Conservation (phyloP, 2,113 vertebrate species). For the Spizaetus ornatus region DNA sequence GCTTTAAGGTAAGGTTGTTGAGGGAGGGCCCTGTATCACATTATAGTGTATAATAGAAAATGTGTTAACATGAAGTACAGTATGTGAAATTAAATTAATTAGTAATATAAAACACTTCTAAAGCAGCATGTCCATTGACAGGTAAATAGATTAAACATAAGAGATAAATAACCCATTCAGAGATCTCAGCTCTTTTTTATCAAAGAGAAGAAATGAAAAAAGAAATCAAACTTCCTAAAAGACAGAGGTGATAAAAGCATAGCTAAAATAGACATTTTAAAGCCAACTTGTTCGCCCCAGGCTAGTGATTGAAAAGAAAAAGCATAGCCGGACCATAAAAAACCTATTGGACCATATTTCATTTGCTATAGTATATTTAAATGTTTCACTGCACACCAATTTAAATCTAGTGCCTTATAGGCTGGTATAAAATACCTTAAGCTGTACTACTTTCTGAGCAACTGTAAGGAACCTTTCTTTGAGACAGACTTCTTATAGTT, state of each 20-base stretch:
- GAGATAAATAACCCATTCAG: constrained; percentile 48
- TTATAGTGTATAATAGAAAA: constrained; percentile 70
- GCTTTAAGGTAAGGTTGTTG: constrained; percentile 65
- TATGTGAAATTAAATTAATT: constrained; percentile 76
- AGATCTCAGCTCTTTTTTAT: constrained; percentile 46
- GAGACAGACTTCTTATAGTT: neutral
- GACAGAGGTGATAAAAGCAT: constrained; percentile 63
- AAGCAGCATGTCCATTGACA: constrained; percentile 60
- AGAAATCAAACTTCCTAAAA: constrained; percentile 59
- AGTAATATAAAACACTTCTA: constrained; percentile 72
- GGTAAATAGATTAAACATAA: constrained; percentile 65
- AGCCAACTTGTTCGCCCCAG: constrained; percentile 44
- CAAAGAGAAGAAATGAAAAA: constrained; percentile 38
- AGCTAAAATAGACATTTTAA: constrained; percentile 29
- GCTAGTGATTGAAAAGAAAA: constrained; percentile 63
- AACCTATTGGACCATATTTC: constrained; percentile 63
- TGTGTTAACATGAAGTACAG: constrained; percentile 63
- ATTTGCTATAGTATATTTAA: constrained; percentile 64
- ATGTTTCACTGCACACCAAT: constrained; percentile 48
- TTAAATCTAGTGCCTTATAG: constrained; percentile 40
- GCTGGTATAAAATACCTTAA: constrained; percentile 26
- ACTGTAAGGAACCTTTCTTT: constrained; percentile 6
- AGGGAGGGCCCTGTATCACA: constrained; percentile 52
- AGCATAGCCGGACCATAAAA: constrained; percentile 54
- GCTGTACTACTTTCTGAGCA: constrained; percentile 32